Percentiles rank a stretch among this genome's conserved stretches.
These are phyloP conservation scores for Sebastiscus tertius DNA, from an alignment of 2,797 vertebrate species.

Conservation along the genomic window DNA sequence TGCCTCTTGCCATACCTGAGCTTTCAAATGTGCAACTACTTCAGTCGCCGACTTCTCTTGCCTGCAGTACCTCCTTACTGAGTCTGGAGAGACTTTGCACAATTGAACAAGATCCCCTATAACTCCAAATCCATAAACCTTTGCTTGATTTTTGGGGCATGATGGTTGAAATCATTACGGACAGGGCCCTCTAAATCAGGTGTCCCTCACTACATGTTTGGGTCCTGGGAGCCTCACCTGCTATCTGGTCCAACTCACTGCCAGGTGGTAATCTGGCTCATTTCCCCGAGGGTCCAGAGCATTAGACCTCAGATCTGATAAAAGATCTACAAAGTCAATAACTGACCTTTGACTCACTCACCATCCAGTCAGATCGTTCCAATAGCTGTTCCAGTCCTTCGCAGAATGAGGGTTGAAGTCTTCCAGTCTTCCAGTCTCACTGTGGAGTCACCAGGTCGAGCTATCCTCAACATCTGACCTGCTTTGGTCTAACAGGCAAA, in stretches of 20 bases:
- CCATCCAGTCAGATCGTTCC: not conserved
- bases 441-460: not conserved
- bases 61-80: not conserved
- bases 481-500: not conserved
- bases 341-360: not conserved
- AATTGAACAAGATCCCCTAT: not conserved
- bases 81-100: not conserved
- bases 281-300: not conserved
- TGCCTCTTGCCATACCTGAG: not conserved
- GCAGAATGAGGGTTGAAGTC: not conserved
- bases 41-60: not conserved
- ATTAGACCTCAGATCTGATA: not conserved
- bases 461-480: not conserved
- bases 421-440: not conserved
- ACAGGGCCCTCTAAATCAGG: not conserved
- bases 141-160: not conserved
- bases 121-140: not conserved
- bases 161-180: not conserved
- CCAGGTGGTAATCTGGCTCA: not conserved
- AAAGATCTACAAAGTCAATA: not conserved
- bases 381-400: not conserved
- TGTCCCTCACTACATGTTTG: not conserved
- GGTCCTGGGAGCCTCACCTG: not conserved
- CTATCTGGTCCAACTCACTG: not conserved
- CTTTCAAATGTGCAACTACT: not conserved